phyloP scores from a whole-genome alignment of 2,888 invertebrate species.

The Oithona nana region DNA sequence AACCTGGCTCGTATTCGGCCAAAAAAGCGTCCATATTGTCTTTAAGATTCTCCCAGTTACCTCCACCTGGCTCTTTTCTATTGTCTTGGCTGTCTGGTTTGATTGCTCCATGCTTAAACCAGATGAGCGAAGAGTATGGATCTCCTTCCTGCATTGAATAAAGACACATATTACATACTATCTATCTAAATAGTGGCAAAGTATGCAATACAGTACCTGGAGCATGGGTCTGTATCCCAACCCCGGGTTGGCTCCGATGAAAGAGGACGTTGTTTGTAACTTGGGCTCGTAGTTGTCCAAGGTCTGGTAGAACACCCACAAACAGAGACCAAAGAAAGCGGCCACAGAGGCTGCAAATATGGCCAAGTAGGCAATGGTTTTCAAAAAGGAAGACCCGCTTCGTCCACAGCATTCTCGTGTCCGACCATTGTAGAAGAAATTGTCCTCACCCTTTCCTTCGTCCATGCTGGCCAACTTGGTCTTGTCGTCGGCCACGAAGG shows the following conservation, averaged over 20 bases:
- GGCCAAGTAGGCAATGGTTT: neutral
- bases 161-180: no score
- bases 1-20: conserved; percentile 2
- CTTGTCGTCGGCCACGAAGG: neutral
- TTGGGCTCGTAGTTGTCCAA: conserved; percentile 7
- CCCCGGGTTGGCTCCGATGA: conserved; percentile 5
- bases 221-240: conserved; percentile 4
- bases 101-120: conserved; percentile 11
- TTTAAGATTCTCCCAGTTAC: conserved; percentile 1
- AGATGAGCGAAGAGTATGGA: conserved; percentile 13
- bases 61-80: no score
- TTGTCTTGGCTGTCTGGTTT: no score
- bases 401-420: neutral
- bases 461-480: neutral
- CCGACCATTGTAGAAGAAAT: neutral
- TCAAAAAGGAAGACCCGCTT: neutral
- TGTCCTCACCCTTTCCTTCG: neutral
- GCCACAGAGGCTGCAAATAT: neutral
- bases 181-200: neutral
- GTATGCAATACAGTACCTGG: neutral
- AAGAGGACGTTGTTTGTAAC: neutral
- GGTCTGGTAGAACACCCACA: conserved; percentile 11
- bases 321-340: neutral
- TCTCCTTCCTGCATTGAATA: neutral
- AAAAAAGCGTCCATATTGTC: conserved; percentile 5